Base-by-base conservation (phyloP, 2,797 vertebrate species). In the Sciurus carolinensis region DNA sequence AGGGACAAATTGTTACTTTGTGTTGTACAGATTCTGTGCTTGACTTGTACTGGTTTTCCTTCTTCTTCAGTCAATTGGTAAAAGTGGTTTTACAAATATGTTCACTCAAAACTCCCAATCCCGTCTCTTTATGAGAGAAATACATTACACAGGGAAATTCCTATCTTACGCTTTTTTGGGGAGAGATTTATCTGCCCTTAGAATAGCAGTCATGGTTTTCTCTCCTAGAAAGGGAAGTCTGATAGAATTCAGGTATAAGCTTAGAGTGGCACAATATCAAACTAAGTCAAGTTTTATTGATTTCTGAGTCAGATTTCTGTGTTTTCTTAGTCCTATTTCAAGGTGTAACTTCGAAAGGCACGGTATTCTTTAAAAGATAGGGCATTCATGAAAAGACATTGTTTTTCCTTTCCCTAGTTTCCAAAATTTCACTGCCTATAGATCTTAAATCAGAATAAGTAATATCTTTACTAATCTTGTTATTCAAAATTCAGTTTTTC, bases 241-340 rank as follows among this genome's bases (percentile, higher is more conserved):
- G 42, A 36, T 94, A 93, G 97, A 96, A 93, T 92, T 96, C 83
- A 96, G 57, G 57, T 69, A 47, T 92, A 97, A 97, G 97, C 87
- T 97, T 95, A 98, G 98, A 96, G 90, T 64, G 95, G 30, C 83
- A 96, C 52, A 96, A 87, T 82, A 86, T 96, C 90, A 97, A 94
- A 97, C 90, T 57, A 67, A 94, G 24, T 79, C 81, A 95, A 92
- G 33, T 94, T 95, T 85, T 67, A 97, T 92, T 93, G 95, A 97
- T 90, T 95, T 92, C 82, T 87, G 24, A 92, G 54, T 92, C 73
- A 91, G 90, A 30, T 93, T 95, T 96, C 10, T 54, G 47, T 83
- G 30, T 95, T 96, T 94, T 92, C 24, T 94, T 90, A 42, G 73
- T 92, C 15, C 1, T 89, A 50, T 87, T 90, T 96, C 76, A 96